Conservation (phyloP, 2,888 invertebrate species). For the Rhogogaster chlorosoma region DNA sequence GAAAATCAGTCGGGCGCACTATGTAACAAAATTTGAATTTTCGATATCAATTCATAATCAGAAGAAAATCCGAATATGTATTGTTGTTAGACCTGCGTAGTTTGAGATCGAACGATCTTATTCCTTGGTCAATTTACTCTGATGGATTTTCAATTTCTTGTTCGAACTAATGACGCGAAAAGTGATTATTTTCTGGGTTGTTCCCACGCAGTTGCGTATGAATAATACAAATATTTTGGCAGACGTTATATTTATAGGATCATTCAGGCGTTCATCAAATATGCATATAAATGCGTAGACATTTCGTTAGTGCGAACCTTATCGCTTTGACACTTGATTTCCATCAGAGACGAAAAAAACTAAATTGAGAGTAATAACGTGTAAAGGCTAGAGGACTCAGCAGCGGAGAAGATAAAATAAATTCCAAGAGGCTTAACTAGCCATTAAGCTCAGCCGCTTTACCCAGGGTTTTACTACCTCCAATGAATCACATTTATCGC, state of each 20-base stretch:
- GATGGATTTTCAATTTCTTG: background rate
- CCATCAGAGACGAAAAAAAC: constrained; percentile 6
- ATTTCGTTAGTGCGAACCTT: constrained; percentile 5
- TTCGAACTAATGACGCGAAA: background rate
- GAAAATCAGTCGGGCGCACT: background rate
- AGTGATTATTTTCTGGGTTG: background rate
- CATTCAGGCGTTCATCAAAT: constrained; percentile 10
- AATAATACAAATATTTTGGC: background rate
- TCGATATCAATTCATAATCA: background rate
- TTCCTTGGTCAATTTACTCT: background rate
- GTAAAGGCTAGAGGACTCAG: constrained; percentile 34
- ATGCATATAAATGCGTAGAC: background rate
- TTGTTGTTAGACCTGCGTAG: background rate
- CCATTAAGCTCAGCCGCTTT: constrained; percentile 51
- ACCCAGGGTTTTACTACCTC: constrained; percentile 44
- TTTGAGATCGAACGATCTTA: background rate
- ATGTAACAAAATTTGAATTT: background rate
- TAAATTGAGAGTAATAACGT: constrained; percentile 44
- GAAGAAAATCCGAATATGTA: background rate
- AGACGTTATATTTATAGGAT: background rate
- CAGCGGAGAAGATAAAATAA: constrained; percentile 49
- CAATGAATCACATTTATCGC: constrained; percentile 54
- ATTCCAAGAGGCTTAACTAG: constrained; percentile 52
- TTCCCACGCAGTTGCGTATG: background rate
- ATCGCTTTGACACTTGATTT: constrained; percentile 19